Percentiles rank a stretch among this genome's conserved stretches.
phyloP scores from a whole-genome alignment of 1,140 invertebrate species.

The Drosophila dunni region DNA sequence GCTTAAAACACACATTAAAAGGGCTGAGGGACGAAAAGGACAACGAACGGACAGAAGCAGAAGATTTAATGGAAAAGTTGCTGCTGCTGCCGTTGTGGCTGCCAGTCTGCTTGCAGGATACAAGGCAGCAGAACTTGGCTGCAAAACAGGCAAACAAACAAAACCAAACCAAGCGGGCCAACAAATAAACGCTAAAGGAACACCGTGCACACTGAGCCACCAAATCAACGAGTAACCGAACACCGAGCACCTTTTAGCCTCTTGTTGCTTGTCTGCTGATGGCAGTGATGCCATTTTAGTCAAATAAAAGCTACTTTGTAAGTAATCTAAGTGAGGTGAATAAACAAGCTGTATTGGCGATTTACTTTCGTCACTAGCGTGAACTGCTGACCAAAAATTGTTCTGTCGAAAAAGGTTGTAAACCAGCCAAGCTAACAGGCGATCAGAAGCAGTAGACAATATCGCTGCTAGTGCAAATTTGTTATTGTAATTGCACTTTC shows the following conservation, averaged over 20 bases:
- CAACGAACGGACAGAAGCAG: constrained; percentile 48
- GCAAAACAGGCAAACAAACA: constrained; percentile 34
- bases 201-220: constrained; percentile 21
- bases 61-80: constrained; percentile 80
- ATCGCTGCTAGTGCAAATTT: too few species aligned
- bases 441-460: too few species aligned
- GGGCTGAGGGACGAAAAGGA: constrained; percentile 7
- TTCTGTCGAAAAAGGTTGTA: too few species aligned
- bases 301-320: too few species aligned
- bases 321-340: too few species aligned
- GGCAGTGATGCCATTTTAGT: neutral
- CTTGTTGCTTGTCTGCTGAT: constrained; percentile 3
- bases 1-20: constrained; percentile 46
- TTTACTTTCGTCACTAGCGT: too few species aligned
- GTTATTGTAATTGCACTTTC: too few species aligned
- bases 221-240: constrained; percentile 2
- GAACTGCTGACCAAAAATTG: too few species aligned
- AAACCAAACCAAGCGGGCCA: constrained; percentile 65
- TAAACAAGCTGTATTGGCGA: too few species aligned
- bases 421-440: too few species aligned
- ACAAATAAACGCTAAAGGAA: constrained; percentile 71
- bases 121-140: constrained; percentile 31
- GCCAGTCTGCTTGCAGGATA: constrained; percentile 39
- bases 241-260: constrained; percentile 40
- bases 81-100: constrained; percentile 51